Conservation (phyloP, 2,888 invertebrate genomes). For the Trachelus troglodyta region DNA sequence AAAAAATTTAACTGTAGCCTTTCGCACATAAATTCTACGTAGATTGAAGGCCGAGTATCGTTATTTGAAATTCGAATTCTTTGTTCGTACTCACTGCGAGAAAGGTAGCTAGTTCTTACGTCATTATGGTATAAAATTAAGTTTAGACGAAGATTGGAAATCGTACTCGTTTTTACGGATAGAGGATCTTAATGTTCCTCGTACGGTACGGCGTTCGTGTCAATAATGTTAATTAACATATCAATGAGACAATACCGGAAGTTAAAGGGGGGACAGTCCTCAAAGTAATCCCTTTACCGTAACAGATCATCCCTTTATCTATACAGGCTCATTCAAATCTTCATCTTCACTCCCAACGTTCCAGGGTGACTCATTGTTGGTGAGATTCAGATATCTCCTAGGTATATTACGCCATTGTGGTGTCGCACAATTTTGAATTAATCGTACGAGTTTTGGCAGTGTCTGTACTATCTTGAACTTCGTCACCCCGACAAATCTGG, state of each 20-base stretch:
- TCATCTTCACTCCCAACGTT: not conserved
- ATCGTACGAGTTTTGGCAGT: not conserved
- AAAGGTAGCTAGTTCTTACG: not conserved
- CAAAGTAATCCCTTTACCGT: not conserved
- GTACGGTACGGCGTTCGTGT: constrained; percentile 12
- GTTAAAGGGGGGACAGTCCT: not conserved
- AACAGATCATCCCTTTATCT: not conserved
- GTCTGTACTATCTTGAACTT: not conserved
- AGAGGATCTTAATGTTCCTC: not conserved
- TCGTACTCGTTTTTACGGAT: too few species aligned
- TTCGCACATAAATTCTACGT: not conserved
- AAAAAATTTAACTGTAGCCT: not conserved
- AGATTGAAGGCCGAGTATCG: not conserved
- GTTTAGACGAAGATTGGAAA: not conserved
- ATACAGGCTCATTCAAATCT: not conserved
- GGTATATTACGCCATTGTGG: not conserved
- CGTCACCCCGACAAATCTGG: not conserved
- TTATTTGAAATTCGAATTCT: not conserved
- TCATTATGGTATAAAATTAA: not conserved
- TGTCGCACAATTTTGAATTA: constrained; percentile 1
- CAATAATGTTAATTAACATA: constrained; percentile 54
- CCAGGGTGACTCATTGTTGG: not conserved
- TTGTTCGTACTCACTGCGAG: not conserved
- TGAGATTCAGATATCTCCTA: not conserved
- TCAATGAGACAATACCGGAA: constrained; percentile 37